phyloP scores from a whole-genome alignment of 2,113 vertebrate genomes.

The Dromaius novaehollandiae region DNA sequence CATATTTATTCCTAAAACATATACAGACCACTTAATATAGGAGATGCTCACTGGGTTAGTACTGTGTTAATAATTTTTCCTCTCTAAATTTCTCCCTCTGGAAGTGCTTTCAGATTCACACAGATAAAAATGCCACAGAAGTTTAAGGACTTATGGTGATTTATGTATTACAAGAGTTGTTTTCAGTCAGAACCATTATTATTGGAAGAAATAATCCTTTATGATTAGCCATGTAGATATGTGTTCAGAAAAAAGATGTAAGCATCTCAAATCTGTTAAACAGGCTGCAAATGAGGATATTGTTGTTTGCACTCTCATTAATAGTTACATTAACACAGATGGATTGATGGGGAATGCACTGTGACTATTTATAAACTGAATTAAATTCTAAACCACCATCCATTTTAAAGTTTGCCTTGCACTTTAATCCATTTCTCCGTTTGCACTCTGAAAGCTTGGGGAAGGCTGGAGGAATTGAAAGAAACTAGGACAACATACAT shows the following conservation, averaged over 20 bases:
- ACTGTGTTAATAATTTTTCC: background rate
- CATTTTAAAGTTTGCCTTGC: constrained; percentile 1
- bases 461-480: background rate
- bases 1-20: background rate
- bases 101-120: background rate
- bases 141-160: background rate
- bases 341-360: background rate
- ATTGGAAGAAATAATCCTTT: background rate
- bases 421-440: constrained; percentile 38
- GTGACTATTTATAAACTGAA: background rate
- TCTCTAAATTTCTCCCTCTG: background rate
- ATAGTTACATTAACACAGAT: background rate
- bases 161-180: background rate
- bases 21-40: background rate
- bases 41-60: background rate
- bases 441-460: constrained; percentile 24
- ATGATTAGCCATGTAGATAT: background rate
- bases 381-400: background rate
- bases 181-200: background rate
- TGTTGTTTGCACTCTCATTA: background rate
- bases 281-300: background rate
- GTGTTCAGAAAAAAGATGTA: background rate
- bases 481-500: constrained; percentile 10
- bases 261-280: background rate
- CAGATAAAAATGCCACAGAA: background rate